These are phyloP conservation scores for Patella depressa DNA, from an alignment of 2,888 invertebrate genomes.

Conservation along the genomic window DNA sequence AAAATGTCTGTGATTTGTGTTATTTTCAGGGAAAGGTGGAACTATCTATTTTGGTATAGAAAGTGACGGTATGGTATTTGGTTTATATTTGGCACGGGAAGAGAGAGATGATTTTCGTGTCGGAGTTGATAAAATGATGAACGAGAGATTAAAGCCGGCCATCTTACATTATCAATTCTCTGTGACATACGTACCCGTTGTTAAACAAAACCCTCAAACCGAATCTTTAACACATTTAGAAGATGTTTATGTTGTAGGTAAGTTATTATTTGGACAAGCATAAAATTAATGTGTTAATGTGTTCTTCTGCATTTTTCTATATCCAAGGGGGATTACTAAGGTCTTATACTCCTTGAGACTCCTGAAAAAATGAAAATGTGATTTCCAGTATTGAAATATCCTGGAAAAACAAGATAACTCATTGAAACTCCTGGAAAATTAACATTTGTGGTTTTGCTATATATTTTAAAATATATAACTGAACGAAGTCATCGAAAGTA, in stretches of 20 bases:
- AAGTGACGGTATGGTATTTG: constrained; percentile 38
- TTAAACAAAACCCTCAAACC: constrained; percentile 22
- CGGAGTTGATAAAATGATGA: constrained; percentile 48
- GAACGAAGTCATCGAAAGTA: no score
- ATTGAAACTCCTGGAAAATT: no score
- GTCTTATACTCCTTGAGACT: background rate
- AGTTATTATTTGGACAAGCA: constrained; percentile 12
- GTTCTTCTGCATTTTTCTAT: background rate
- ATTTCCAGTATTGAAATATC: background rate
- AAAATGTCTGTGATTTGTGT: background rate
- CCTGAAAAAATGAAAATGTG: background rate
- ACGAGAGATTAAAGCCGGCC: constrained; percentile 38
- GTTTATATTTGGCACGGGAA: constrained; percentile 45
- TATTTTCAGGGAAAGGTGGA: constrained; percentile 32
- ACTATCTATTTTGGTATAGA: constrained; percentile 48
- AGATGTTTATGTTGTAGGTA: constrained; percentile 48
- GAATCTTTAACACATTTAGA: constrained; percentile 18
- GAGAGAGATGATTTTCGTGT: constrained; percentile 50
- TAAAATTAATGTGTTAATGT: no score
- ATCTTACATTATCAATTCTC: constrained; percentile 46
- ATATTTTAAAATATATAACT: no score
- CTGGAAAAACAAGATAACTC: no score
- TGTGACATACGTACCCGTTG: constrained; percentile 42
- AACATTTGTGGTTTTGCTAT: no score
- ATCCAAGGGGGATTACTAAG: background rate